Base-by-base conservation (phyloP, 2,113 vertebrate genomes). In the Carassius carassius region DNA sequence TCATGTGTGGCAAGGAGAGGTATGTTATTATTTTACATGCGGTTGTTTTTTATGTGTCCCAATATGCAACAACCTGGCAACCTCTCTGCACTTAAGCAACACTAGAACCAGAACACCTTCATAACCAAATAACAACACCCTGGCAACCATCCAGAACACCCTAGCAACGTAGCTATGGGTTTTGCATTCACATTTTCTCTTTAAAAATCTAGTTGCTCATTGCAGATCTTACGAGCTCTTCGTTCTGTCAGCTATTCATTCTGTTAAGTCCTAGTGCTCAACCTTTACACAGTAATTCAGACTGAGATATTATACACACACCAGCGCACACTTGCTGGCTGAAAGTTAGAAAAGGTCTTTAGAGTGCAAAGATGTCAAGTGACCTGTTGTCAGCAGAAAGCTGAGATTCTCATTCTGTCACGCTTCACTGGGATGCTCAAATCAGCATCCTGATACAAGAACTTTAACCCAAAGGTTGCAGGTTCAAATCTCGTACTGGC, bases 281-380 rank as follows among this genome's bases (percentile, higher is more conserved):
- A 35, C 12, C 37, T 62, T 49, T 47, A 54, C 14, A 13, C 3
- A 72, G 67, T 6, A 76, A 12, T 37, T 51, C 32, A 51, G 73
- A 69, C 2, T 44, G 74, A 85, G 63, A n/a, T 14, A 81, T 44
- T 70, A n/a, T 70, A 81, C 35, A 81, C 77, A 81, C 35, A 29
- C 14, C 25, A 73, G 51, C 3, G 10, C 77, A 77, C 19, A 29
- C 56, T 17, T 4, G 2, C 7, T 67, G 21, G 44, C 3, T 41
- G 11, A 44, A 60, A 23, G 17, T 14, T 21, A 32, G 32, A 25
- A 25, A 51, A 70, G 37, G 74, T 49, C 44, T 81, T 47, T 14
- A n/a, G 67, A 60, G 19, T 70, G 14, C 23, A 69, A 23, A 67
- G 9, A 70, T 5, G 35, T 60, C 56, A 75, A 37, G 72, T 77